A percentile compares a stretch with the other conserved stretches of the same genome.
Conservation (phyloP, 2,113 vertebrate genomes). For the Halcyon malimbica region DNA sequence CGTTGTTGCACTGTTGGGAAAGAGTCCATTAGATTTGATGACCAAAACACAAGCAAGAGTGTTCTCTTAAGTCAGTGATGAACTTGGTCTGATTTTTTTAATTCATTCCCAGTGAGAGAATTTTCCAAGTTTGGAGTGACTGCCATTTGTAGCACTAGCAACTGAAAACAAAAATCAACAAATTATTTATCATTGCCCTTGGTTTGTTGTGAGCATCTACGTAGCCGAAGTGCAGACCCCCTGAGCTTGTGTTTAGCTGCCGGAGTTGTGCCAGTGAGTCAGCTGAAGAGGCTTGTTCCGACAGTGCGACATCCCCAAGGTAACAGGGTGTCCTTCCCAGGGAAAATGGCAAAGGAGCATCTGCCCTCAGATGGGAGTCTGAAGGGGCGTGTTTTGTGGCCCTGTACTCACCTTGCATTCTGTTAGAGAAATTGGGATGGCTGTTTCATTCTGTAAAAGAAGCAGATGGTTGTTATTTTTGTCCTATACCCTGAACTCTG, state of each 20-base stretch:
- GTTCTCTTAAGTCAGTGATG: neutral
- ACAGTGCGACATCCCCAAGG: neutral
- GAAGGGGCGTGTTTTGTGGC: neutral
- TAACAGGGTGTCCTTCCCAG: neutral
- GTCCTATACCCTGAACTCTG: neutral
- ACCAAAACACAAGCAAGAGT: neutral
- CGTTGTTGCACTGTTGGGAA: neutral
- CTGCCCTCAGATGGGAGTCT: neutral
- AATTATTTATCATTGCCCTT: neutral
- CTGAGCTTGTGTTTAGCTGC: neutral
- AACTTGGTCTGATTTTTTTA: neutral
- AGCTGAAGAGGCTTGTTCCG: neutral
- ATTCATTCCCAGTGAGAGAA: neutral
- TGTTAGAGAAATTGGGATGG: neutral
- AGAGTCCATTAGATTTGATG: neutral
- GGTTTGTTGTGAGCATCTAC: neutral
- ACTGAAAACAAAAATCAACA: neutral
- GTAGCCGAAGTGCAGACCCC: neutral
- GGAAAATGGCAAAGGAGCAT: neutral
- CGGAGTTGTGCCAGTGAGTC: neutral
- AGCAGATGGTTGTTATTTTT: neutral
- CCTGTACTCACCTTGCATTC: neutral
- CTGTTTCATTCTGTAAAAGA: neutral
- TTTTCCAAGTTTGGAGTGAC: neutral
- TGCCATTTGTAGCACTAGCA: neutral